phyloP scores from a whole-genome alignment of 2,113 vertebrate species.

The Spilogale gracilis region DNA sequence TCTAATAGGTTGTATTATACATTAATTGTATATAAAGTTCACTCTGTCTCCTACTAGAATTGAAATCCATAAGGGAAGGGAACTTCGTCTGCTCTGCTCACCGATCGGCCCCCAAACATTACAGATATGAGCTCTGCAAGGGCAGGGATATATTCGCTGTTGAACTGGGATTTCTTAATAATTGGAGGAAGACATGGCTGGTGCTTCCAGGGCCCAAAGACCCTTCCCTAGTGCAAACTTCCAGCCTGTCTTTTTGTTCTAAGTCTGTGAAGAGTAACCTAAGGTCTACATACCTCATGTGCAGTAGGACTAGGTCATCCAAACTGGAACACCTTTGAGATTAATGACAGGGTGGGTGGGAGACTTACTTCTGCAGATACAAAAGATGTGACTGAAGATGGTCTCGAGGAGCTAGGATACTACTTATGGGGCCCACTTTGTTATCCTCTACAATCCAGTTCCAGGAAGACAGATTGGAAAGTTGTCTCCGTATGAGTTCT shows the following conservation, averaged over 20 bases:
- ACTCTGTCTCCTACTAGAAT: not conserved
- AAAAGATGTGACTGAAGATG: not conserved
- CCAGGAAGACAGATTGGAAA: not conserved
- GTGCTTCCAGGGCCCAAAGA: not conserved
- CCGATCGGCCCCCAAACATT: not conserved
- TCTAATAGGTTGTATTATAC: not conserved
- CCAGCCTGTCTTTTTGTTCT: not conserved
- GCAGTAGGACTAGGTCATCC: not conserved
- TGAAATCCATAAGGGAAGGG: not conserved
- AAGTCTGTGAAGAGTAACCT: not conserved
- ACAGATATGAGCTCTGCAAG: not conserved
- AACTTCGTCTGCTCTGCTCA: not conserved
- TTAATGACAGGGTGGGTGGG: not conserved
- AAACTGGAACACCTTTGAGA: not conserved
- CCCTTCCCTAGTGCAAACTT: not conserved
- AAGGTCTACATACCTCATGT: too few relatives aligned
- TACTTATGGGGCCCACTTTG: not conserved
- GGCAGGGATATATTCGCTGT: not conserved
- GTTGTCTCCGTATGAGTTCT: not conserved
- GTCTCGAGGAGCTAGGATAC: not conserved
- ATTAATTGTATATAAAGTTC: not conserved
- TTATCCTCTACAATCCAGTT: not conserved
- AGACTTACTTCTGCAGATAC: not conserved
- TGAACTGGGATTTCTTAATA: not conserved
- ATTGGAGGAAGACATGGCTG: not conserved